Conservation (phyloP, 2,113 vertebrate genomes). For the Tichodroma muraria region DNA sequence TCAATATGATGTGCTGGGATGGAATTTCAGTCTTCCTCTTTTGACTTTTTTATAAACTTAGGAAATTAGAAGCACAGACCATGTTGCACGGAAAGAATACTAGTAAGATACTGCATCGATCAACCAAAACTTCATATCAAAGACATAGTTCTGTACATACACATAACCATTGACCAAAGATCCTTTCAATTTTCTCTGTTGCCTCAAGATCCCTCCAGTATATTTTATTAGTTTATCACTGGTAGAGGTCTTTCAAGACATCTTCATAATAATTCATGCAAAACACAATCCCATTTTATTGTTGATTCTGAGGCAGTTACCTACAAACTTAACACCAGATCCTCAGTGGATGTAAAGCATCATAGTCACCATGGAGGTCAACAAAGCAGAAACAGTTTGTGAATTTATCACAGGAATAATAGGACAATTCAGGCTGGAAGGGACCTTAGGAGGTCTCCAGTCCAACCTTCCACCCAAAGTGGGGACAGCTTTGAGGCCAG, state of each 20-base stretch:
- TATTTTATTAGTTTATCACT: neutral
- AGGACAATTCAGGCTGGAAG: neutral
- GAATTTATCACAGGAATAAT: neutral
- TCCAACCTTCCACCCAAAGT: neutral
- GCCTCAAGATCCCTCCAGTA: neutral
- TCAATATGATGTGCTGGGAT: conserved; percentile 39
- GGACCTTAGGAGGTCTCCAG: neutral
- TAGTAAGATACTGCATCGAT: neutral
- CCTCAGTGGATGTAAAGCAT: neutral
- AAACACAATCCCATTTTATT: neutral
- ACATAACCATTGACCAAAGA: neutral
- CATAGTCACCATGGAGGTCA: neutral
- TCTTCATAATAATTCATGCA: neutral
- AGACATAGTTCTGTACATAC: neutral
- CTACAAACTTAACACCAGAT: neutral
- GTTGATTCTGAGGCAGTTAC: neutral
- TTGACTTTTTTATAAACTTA: conserved; percentile 45
- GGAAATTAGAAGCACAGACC: neutral
- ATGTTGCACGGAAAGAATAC: neutral
- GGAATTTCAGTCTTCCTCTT: conserved; percentile 50
- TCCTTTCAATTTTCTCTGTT: neutral
- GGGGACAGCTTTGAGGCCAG: neutral
- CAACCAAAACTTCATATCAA: neutral
- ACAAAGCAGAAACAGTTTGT: neutral
- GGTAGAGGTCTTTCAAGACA: neutral